Evolutionary conservation across 2,113 vertebrate genomes (phyloP).

Genomic region (Zonotrichia leucophrys): DNA sequence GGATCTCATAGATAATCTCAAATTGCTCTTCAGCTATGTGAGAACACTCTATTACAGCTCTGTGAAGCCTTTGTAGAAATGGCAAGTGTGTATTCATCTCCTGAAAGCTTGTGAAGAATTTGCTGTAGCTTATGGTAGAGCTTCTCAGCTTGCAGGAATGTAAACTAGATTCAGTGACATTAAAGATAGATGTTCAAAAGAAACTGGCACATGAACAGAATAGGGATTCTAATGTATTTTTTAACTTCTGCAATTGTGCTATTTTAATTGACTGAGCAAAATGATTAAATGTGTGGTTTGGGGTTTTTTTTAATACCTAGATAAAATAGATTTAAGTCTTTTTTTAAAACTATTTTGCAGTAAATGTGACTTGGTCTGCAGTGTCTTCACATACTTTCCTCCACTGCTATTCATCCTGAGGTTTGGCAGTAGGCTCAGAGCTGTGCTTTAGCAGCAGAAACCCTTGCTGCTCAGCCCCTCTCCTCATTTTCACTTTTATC

Average conservation of each 20-base stretch:
- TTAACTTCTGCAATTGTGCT: not conserved
- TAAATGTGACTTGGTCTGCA: not conserved
- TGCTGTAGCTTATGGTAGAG: conserved; percentile 26
- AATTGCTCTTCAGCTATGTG: conserved; percentile 12
- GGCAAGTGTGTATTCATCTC: conserved; percentile 38
- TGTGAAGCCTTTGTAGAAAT: conserved; percentile 33
- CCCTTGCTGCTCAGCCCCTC: not conserved
- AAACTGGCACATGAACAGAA: not conserved
- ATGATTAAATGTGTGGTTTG: not conserved
- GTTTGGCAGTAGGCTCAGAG: not conserved
- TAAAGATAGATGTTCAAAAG: conserved; percentile 26
- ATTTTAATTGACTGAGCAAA: conserved; percentile 3
- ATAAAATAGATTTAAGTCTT: not conserved
- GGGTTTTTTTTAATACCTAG: not conserved
- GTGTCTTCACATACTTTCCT: not conserved
- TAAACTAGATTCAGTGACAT: conserved; percentile 50
- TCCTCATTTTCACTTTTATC: not conserved
- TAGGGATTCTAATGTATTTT: not conserved
- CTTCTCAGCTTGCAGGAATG: conserved; percentile 38
- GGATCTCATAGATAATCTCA: not conserved
- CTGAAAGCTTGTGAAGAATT: conserved; percentile 54
- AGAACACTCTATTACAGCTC: conserved; percentile 10
- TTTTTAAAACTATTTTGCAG: not conserved
- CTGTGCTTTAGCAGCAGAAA: not conserved
- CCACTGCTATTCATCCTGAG: not conserved